Base-by-base conservation (phyloP, 53 echinoderm and acorn worm species). In the Hippasteria phrygiana region DNA sequence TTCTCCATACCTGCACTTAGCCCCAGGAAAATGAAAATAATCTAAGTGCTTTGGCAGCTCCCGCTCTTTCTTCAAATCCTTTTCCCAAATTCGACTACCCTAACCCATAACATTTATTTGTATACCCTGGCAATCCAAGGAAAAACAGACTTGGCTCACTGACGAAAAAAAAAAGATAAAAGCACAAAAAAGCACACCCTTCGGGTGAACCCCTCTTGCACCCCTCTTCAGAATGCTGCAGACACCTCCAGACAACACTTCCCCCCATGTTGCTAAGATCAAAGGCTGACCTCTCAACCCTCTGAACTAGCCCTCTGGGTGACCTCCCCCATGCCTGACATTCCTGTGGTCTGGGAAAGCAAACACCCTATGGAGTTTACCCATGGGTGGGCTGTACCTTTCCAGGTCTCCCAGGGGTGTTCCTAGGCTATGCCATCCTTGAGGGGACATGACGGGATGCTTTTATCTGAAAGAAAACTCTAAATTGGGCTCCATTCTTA, bases 381-480 rank as follows among this genome's bases (percentile, higher is more conserved):
- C 85, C 32, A 85, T 85, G 85, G 85, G 85, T 85, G 85, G 85
- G 85, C 85, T 85, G 71, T 70, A 85, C 70, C 85, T 85, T 85
- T 85, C 36, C 27, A n/a, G 12, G 43, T 20, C 47, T 85, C 85
- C 85, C 85, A 85, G 85, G 70, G 85, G 85, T 85, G 69, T 85
- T 85, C 69, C 85, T 22, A 34, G 51, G 70, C 50, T 85, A 85
- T 85, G 85, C 46, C 71, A 69, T 53, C 71, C 85, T 53, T 85
- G 85, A 85, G 36, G 85, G 71, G 85, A 85, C 85, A 85, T 47
- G 39, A 27, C 40, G n/a, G n/a, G n/a, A n/a, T n/a, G n/a, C n/a
- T n/a, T n/a, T n/a, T n/a, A n/a, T n/a, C n/a, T n/a, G n/a, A n/a
- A n/a, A n/a, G n/a, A n/a, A n/a, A n/a, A n/a, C n/a, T n/a, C n/a